Conservation (phyloP, 1,140 invertebrate species). For the Dryas iulia region DNA sequence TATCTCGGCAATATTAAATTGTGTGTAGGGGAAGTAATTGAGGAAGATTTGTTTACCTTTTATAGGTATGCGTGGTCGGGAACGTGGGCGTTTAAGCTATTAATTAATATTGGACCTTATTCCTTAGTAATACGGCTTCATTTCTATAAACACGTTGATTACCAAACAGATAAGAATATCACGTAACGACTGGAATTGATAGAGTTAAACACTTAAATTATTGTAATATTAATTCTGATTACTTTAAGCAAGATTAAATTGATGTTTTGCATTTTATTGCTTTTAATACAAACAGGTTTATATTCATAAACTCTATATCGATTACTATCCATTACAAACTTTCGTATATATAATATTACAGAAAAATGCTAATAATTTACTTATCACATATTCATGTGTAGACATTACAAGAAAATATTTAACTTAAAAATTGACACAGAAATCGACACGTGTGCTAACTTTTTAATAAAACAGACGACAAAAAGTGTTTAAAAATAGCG, state of each 20-base stretch:
- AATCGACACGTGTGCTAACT: too few relatives aligned
- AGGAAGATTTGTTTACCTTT: constrained; percentile 27
- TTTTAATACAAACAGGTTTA: not conserved
- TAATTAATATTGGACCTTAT: constrained; percentile 20
- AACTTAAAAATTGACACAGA: too few relatives aligned
- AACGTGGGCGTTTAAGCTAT: constrained; percentile 13
- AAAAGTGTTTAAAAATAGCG: too few relatives aligned
- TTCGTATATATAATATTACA: not conserved
- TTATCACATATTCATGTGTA: too few relatives aligned
- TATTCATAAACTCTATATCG: not conserved
- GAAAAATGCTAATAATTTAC: not conserved
- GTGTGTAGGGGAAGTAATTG: constrained; percentile 19
- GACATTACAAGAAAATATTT: too few relatives aligned
- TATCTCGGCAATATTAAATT: constrained; percentile 18
- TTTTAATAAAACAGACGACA: too few relatives aligned
- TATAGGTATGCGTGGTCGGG: constrained; percentile 28
- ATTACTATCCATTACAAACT: not conserved
- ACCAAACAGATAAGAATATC: constrained; percentile 22
- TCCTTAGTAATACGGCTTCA: not conserved
- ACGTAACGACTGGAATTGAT: constrained; percentile 17
- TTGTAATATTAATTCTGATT: constrained; percentile 25
- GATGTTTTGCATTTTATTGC: not conserved
- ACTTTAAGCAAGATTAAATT: constrained; percentile 5
- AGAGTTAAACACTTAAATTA: constrained; percentile 21
- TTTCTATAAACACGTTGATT: not conserved